Conservation (phyloP, 2,113 vertebrate species). For the Amphilophus citrinellus region DNA sequence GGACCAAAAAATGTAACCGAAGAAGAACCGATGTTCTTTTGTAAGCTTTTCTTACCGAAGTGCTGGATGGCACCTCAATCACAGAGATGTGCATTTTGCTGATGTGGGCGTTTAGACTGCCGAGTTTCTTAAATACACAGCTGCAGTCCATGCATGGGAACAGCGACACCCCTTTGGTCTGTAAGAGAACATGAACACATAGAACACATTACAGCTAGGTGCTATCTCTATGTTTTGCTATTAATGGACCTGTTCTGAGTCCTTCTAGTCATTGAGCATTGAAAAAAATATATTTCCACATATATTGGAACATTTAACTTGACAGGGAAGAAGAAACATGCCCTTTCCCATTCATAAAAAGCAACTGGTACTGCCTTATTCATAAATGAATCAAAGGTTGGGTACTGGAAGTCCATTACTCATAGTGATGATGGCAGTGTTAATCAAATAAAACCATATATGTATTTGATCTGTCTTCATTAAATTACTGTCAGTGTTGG, state of each 20-base stretch:
- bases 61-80: slow-evolving; percentile 84
- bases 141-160: slow-evolving; percentile 97
- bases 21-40: not conserved
- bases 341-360: not conserved
- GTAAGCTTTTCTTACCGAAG: slow-evolving; percentile 80
- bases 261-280: not conserved
- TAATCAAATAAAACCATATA: not conserved
- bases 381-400: not conserved
- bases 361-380: not conserved
- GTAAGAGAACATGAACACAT: slow-evolving; percentile 32
- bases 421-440: not conserved
- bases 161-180: slow-evolving; percentile 92
- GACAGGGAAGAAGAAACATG: not conserved
- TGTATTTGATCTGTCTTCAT: not conserved
- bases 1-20: too few relatives aligned
- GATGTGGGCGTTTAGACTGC: slow-evolving; percentile 97
- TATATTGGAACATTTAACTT: not conserved
- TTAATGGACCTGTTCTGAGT: not conserved
- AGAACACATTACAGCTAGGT: not conserved
- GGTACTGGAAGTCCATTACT: not conserved
- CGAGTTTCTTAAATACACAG: slow-evolving; percentile 96
- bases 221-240: not conserved
- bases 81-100: slow-evolving; percentile 97
- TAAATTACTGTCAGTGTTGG: not conserved
- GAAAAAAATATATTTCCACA: not conserved